These are phyloP conservation scores for Acanthosoma haemorrhoidale DNA, from an alignment of 2,888 invertebrate genomes.

Conservation along the genomic window DNA sequence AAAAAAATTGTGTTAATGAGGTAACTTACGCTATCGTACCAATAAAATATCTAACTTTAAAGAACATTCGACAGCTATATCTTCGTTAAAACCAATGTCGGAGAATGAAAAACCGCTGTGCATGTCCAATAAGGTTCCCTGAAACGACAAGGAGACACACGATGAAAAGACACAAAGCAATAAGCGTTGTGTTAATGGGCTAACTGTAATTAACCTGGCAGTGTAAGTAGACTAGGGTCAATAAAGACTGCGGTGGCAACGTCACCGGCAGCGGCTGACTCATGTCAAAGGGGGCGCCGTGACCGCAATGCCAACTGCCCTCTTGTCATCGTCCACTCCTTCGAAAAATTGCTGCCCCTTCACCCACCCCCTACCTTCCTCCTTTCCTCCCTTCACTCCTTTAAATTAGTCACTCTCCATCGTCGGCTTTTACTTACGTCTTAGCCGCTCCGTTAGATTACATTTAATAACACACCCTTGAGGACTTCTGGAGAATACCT, in stretches of 20 bases:
- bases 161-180: too few species aligned
- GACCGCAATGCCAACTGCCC: not conserved
- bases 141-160: too few species aligned
- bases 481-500: not conserved
- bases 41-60: too few species aligned
- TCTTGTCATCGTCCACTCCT: not conserved
- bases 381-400: not conserved
- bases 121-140: too few species aligned
- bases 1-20: too few species aligned
- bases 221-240: not conserved
- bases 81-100: too few species aligned
- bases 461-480: too few species aligned
- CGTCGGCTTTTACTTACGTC: not conserved
- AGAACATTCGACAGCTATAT: too few species aligned
- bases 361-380: not conserved
- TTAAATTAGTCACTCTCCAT: not conserved
- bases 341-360: not conserved
- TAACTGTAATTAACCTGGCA: not conserved
- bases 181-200: not conserved
- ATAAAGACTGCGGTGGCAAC: not conserved
- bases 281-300: slow-evolving; percentile 9
- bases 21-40: too few species aligned
- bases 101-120: too few species aligned
- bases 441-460: too few species aligned
- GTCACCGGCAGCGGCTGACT: not conserved